These are phyloP conservation scores for Microdon myrmicae DNA, from an alignment of 2,888 invertebrate species.

Conservation along the genomic window DNA sequence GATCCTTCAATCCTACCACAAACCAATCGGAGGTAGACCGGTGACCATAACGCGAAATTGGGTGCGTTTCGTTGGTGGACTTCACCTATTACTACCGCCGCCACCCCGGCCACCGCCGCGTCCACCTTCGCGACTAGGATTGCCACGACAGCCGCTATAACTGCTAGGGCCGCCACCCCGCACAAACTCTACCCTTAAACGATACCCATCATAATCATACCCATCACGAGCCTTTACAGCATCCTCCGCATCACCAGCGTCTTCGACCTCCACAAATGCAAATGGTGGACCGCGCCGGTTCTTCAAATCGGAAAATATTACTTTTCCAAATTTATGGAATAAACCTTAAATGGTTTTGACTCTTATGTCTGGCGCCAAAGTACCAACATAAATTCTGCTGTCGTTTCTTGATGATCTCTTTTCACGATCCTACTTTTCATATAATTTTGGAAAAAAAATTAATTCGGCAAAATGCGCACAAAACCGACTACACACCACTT, in stretches of 20 bases:
- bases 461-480: too few species aligned
- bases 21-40: conserved; percentile 87
- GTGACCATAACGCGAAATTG: conserved; percentile 95
- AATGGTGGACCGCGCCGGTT: conserved; percentile 97
- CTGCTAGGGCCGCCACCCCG: conserved; percentile 84
- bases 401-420: conserved; percentile 74
- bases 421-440: too few species aligned
- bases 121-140: conserved; percentile 74
- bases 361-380: conserved; percentile 97
- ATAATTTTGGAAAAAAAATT: too few species aligned
- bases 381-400: conserved; percentile 98
- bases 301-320: conserved; percentile 97
- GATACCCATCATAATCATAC: conserved; percentile 98
- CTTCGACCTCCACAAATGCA: conserved; percentile 99
- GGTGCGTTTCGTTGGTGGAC: conserved; percentile 92
- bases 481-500: too few species aligned
- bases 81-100: conserved; percentile 75
- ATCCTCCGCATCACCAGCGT: conserved; percentile 97
- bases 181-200: conserved; percentile 96
- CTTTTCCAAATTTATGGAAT: conserved; percentile 98
- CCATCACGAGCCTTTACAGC: conserved; percentile 97
- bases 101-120: conserved; percentile 74
- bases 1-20: conserved; percentile 97
- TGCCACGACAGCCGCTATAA: conserved; percentile 70
- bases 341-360: conserved; percentile 98